Base-by-base conservation (phyloP, 2,113 vertebrate genomes). In the Stercorarius parasiticus region DNA sequence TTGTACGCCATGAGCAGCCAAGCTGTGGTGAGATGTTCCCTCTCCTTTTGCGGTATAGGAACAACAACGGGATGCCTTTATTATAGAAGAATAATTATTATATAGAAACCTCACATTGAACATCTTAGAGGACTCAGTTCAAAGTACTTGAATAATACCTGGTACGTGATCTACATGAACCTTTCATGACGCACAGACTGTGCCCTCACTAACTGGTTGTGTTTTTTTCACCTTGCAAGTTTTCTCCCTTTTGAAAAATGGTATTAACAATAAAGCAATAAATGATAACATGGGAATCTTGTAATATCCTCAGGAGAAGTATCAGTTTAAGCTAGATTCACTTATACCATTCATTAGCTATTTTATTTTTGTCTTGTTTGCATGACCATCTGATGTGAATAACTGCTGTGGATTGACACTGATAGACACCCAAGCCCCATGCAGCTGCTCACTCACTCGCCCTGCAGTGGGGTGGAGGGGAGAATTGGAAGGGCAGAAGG, bases 401-500 rank as follows among this genome's bases (percentile, higher is more conserved):
- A 69, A 18, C 16, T n/a, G 13, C 10, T 77, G n/a, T 25, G 22
- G 13, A 9, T 47, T 52, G 52, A 50, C 14, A 27, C 11, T 43
- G 5, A 17, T 6, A 86, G 50, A 25, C 29, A 84, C 13, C 38
- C 20, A 81, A 61, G 3, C 11, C 45, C 11, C 58, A n/a, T 0
- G 3, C 8, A 82, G 11, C 9, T 4, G 8, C 6, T 69, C 1
- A 0, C 10, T 87, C 21, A 22, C 8, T 52, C 10, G 2, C 11
- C 13, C 22, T 0, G 1, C 8, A 30, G 32, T 9, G 34, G 3
- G 53, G 72, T 13, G 21, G n/a, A 66, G 15, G n/a, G 62, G 25
- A 64, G 8, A 64, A 64, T 2, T 56, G 30, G 45, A 93, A 82
- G 5, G 19, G 15, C 12, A 82, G 38, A 71, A 66, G 21, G 16